Conservation (phyloP, 30 jellyfish, hydroid and myxozoan species). For the Phacellophora camtschatica region DNA sequence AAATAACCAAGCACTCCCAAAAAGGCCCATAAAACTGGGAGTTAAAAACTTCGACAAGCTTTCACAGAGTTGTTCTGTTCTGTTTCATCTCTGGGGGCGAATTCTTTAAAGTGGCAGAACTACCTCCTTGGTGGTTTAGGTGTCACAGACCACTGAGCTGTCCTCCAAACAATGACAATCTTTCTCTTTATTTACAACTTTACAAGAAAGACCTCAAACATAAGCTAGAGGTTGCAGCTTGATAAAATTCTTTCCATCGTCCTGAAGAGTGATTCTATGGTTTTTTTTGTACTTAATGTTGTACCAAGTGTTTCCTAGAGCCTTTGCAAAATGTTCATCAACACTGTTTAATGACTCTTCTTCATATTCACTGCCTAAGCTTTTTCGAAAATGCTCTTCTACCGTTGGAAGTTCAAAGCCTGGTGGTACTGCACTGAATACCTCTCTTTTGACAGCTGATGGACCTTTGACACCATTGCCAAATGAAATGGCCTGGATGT, state of each 20-base stretch:
- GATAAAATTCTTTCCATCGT: constrained; percentile 58
- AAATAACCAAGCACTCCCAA: too few species aligned
- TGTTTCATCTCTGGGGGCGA: too few species aligned
- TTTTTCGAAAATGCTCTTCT: constrained; percentile 93
- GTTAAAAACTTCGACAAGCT: too few species aligned
- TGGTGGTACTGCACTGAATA: constrained; percentile 68
- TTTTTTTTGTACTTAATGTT: constrained; percentile 58
- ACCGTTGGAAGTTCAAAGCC: constrained; percentile 96
- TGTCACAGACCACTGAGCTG: too few species aligned
- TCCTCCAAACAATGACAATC: too few species aligned
- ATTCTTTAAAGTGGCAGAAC: too few species aligned
- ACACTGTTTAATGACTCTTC: constrained; percentile 87
- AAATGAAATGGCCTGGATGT: constrained; percentile 53
- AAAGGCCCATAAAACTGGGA: too few species aligned
- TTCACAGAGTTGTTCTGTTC: too few species aligned
- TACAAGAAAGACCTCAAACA: constrained; percentile 3
- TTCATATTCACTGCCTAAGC: constrained; percentile 87
- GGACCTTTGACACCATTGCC: constrained; percentile 32
- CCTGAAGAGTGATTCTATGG: constrained; percentile 37
- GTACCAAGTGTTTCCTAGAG: constrained; percentile 92
- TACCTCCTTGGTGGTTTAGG: too few species aligned
- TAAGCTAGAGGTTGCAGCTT: constrained; percentile 54
- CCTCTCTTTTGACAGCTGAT: constrained; percentile 43
- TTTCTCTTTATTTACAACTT: constrained; percentile 21
- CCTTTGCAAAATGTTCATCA: constrained; percentile 98